Evolutionary conservation across 2,113 vertebrate species (phyloP), one percentile per base, ranked within the genome.

Genomic region (Oreocharis arfaki): DNA sequence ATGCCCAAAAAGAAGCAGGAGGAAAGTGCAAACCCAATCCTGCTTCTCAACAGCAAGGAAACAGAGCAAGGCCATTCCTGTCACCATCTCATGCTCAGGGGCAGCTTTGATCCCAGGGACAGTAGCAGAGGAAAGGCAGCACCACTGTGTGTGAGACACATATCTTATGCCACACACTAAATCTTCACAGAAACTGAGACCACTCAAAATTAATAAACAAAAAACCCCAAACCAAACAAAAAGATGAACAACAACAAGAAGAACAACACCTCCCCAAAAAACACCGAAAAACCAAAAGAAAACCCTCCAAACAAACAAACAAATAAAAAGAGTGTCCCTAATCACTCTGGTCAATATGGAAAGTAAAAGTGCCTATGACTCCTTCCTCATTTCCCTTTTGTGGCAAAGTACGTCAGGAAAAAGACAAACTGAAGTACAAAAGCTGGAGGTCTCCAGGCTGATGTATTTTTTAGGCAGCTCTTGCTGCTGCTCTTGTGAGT

Each of bases 11-110:
- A 73, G 49, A 76, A 91, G 61, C 9, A 78, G 79, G 75, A 80
- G 15, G 37, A 16, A 90, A 77, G 82, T 71, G 83, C 89, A 79
- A 97, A 94, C 63, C 50, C 63, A 94, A 93, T 86, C 15, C 63
- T 3, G 1, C 39, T 89, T 70, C 52, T 92, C 30, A 55, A 46
- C 2, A 61, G 61, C 49, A 67, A 69, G 23, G 84, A 81, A 82
- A 52, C 28, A 50, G 32, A 77, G 9, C 0, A 6, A 80, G 35
- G 47, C 44, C 53, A 13, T 80, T 85, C n/a, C n/a, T 84, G 33
- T 13, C 4, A 3, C 41, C 3, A 3, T 16, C 65, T n/a, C 6
- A 0, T n/a, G 52, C 28, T 44, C 61, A 73, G 61, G 61, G 61
- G 3, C 37, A 95, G 24, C 73, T 87, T 59, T n/a, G 39, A 35